Evolutionary conservation across 2,797 vertebrate species (phyloP).

Genomic region (Corythornis leucogaster): DNA sequence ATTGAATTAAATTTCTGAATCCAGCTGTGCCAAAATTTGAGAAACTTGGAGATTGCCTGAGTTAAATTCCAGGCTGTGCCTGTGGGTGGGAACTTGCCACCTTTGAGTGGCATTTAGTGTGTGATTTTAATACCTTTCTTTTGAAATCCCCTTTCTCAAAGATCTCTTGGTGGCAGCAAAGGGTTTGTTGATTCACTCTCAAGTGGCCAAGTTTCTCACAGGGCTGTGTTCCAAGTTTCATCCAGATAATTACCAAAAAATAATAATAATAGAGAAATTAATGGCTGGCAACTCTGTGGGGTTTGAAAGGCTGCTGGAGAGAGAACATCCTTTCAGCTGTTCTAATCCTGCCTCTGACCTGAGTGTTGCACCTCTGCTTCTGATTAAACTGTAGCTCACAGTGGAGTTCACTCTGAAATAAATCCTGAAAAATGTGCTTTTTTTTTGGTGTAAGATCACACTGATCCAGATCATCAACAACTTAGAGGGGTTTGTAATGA

Average conservation of each 20-base stretch:
- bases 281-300: neutral
- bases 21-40: neutral
- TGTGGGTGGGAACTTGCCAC: neutral
- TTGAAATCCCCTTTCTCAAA: neutral
- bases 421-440: neutral
- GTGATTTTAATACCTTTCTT: neutral
- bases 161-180: neutral
- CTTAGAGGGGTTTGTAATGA: neutral
- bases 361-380: neutral
- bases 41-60: neutral
- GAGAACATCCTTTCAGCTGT: neutral
- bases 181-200: neutral
- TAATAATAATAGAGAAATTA: neutral
- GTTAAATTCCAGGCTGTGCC: neutral
- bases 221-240: neutral
- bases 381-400: neutral
- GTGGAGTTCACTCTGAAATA: neutral
- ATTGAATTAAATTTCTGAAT: neutral
- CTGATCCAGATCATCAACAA: neutral
- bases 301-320: conserved; percentile 20
- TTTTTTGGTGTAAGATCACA: neutral
- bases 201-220: neutral
- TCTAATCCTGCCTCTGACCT: neutral
- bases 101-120: neutral
- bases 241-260: neutral